Conservation (phyloP, 2,888 invertebrate species). For the Salpingus planirostris region DNA sequence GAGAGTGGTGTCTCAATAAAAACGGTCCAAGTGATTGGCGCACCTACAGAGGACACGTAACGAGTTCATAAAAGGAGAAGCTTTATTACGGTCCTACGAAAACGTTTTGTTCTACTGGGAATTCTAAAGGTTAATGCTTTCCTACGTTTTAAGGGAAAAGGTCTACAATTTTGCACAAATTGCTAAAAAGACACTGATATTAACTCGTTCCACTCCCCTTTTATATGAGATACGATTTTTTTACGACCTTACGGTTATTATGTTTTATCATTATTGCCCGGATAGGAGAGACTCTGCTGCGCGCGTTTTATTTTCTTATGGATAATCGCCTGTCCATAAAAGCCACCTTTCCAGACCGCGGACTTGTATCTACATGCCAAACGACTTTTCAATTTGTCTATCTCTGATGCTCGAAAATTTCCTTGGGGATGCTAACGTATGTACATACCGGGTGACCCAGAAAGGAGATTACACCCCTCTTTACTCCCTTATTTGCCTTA, state of each 20-base stretch:
- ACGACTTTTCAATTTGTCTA: no score
- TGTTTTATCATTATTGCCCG: slow-evolving; percentile 11
- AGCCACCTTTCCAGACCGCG: not conserved
- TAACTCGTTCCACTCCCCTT: slow-evolving; percentile 25
- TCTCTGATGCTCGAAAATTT: no score
- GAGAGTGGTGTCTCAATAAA: slow-evolving; percentile 15
- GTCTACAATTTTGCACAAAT: slow-evolving; percentile 28
- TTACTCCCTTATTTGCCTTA: no score
- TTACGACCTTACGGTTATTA: slow-evolving; percentile 16
- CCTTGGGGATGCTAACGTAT: no score
- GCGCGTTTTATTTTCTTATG: slow-evolving; percentile 4
- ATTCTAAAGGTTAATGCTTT: slow-evolving; percentile 27
- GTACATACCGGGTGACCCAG: no score
- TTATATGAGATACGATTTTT: slow-evolving; percentile 14
- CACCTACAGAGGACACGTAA: slow-evolving; percentile 32
- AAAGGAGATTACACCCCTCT: no score
- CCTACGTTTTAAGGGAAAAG: slow-evolving; percentile 25
- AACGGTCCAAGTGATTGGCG: slow-evolving; percentile 26
- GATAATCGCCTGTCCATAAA: slow-evolving; percentile 7
- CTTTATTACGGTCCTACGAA: slow-evolving; percentile 37
- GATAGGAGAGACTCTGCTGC: slow-evolving; percentile 5
- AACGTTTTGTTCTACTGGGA: slow-evolving; percentile 29
- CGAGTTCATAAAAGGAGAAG: slow-evolving; percentile 34
- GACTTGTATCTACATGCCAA: no score
- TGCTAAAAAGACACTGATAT: slow-evolving; percentile 35